Conservation (phyloP, 2,888 invertebrate species). For the Aricia artaxerxes region DNA sequence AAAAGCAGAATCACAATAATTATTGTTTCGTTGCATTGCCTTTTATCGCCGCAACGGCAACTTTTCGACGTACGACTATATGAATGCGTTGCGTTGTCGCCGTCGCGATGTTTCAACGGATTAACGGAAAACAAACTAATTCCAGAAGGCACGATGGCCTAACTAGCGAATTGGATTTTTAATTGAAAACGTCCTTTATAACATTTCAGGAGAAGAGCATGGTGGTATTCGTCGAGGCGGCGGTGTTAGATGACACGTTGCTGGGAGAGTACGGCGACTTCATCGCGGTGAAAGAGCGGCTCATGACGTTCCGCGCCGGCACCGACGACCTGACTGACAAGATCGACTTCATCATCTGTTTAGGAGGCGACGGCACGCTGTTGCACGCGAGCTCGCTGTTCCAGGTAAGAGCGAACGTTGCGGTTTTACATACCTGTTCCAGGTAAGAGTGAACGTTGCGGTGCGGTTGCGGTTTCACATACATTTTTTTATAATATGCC, state of each 20-base stretch:
- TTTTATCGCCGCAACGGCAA: too few species aligned
- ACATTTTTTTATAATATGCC: too few species aligned
- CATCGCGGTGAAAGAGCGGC: slow-evolving; percentile 87
- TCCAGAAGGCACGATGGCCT: too few species aligned
- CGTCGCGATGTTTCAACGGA: too few species aligned
- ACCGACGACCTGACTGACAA: slow-evolving; percentile 97
- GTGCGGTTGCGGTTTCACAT: not conserved
- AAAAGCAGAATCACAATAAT: too few species aligned
- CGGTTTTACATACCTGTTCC: slow-evolving; percentile 81
- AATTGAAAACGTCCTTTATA: not conserved
- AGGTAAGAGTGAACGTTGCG: slow-evolving; percentile 49
- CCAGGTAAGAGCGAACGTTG: slow-evolving; percentile 60
- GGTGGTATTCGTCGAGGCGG: slow-evolving; percentile 96
- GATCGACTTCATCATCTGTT: slow-evolving; percentile 97
- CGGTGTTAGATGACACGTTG: slow-evolving; percentile 91
- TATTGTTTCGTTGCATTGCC: too few species aligned
- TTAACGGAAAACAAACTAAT: too few species aligned
- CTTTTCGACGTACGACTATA: too few species aligned
- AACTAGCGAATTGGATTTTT: too few species aligned
- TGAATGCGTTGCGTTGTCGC: too few species aligned
- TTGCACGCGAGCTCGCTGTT: slow-evolving; percentile 96
- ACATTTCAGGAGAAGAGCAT: slow-evolving; percentile 92
- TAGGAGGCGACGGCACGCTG: slow-evolving; percentile 98
- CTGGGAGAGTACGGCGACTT: slow-evolving; percentile 89
- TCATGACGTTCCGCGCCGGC: slow-evolving; percentile 93